A percentile compares a stretch with the other conserved stretches of the same genome.
These are phyloP conservation scores for Agrypnus murinus DNA, from an alignment of 2,888 invertebrate genomes.

Conservation along the genomic window DNA sequence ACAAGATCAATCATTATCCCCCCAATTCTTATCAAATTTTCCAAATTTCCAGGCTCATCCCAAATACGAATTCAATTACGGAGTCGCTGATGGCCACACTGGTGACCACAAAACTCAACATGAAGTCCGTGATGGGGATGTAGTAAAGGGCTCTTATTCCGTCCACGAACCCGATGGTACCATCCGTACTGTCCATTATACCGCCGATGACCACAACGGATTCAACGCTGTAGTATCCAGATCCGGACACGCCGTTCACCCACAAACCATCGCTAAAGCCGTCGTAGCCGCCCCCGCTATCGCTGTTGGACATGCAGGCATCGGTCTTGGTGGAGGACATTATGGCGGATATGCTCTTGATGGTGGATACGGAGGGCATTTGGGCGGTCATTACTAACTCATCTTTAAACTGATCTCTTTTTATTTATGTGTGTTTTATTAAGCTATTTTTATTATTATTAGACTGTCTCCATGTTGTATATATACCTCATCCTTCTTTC, in stretches of 20 bases:
- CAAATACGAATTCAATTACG: conserved; percentile 75
- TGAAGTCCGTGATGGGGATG: conserved; percentile 74
- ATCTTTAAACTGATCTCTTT: conserved; percentile 37
- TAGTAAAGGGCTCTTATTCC: conserved; percentile 74
- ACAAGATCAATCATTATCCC: background rate
- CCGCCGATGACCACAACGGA: conserved; percentile 75
- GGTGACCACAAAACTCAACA: conserved; percentile 75
- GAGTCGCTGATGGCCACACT: conserved; percentile 73
- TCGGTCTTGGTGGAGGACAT: conserved; percentile 32
- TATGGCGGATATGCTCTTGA: conserved; percentile 4
- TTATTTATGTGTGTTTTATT: conserved; percentile 24
- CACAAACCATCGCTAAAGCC: conserved; percentile 43
- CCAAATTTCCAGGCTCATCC: conserved; percentile 68
- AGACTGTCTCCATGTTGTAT: conserved; percentile 44
- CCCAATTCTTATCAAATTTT: background rate
- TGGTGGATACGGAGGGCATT: conserved; percentile 37
- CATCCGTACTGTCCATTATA: conserved; percentile 74
- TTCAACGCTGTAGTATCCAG: conserved; percentile 67
- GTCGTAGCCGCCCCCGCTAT: conserved; percentile 42
- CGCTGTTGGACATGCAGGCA: conserved; percentile 43
- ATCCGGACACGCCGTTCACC: conserved; percentile 75
- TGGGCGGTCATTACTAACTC: conserved; percentile 38
- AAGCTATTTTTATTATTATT: too few species aligned
- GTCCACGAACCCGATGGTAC: conserved; percentile 75
- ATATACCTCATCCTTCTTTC: conserved; percentile 43